Evolutionary conservation across 2,113 vertebrate species (phyloP).

Genomic region (Dolichallabes microphthalmus): DNA sequence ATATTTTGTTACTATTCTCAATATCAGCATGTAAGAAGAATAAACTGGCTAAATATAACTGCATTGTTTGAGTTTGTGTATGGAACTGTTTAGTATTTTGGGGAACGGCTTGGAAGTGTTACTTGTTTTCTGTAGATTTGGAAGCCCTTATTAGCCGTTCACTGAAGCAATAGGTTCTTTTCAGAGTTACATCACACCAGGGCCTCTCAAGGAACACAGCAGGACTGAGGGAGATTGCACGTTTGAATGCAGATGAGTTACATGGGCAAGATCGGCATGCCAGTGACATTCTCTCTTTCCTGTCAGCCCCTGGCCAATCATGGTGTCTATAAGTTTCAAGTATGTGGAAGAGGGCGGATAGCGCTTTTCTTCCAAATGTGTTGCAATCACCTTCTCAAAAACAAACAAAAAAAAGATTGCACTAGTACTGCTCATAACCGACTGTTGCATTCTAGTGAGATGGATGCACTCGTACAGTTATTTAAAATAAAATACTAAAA

Average conservation of each 20-base stretch:
- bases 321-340: neutral
- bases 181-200: neutral
- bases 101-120: neutral
- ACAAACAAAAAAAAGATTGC: neutral
- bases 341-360: neutral
- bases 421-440: neutral
- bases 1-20: too few species aligned
- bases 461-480: neutral
- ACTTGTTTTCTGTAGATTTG: neutral
- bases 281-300: neutral
- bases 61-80: neutral
- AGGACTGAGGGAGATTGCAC: neutral
- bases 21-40: too few species aligned
- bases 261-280: neutral
- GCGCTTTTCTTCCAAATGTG: neutral
- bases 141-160: neutral
- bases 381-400: neutral
- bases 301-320: neutral
- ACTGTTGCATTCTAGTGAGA: too few species aligned
- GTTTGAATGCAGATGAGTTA: neutral
- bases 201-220: neutral
- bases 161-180: conserved; percentile 1
- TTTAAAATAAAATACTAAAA: neutral
- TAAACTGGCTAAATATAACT: neutral
- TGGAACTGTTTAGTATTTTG: neutral